Evolutionary conservation across 2,888 invertebrate species (phyloP).

Genomic region (Idaea biselata): DNA sequence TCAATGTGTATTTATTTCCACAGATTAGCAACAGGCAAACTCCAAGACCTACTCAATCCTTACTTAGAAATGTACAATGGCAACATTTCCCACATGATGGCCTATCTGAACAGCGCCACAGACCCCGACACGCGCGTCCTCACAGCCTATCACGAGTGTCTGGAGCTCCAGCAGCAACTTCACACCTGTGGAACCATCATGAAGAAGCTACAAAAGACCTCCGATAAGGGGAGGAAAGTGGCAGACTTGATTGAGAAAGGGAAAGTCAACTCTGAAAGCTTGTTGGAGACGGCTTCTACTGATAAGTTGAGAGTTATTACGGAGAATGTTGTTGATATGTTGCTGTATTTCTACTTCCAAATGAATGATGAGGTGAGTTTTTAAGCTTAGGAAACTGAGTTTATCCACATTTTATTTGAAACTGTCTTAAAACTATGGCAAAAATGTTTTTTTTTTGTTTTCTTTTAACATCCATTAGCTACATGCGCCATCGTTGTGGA

Average conservation of each 20-base stretch:
- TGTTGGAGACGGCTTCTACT: conserved; percentile 84
- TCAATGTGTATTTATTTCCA: conserved; percentile 47
- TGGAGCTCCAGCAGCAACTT: conserved; percentile 92
- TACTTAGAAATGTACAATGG: conserved; percentile 89
- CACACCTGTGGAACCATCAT: conserved; percentile 91
- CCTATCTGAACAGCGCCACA: conserved; percentile 86
- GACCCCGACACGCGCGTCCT: conserved; percentile 80
- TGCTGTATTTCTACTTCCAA: conserved; percentile 85
- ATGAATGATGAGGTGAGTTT: conserved; percentile 62
- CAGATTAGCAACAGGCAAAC: conserved; percentile 91
- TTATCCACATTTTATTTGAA: too few relatives aligned
- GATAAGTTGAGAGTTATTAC: conserved; percentile 92
- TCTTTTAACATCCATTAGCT: too few relatives aligned
- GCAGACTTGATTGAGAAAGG: conserved; percentile 57
- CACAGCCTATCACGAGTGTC: conserved; percentile 85
- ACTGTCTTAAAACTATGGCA: too few relatives aligned
- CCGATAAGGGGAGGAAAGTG: conserved; percentile 58
- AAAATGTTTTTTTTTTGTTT: too few relatives aligned
- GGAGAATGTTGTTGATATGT: conserved; percentile 90
- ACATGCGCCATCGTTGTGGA: too few relatives aligned
- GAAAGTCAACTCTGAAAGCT: conserved; percentile 56
- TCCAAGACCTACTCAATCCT: conserved; percentile 89
- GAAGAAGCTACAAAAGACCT: conserved; percentile 84
- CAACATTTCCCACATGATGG: conserved; percentile 90
- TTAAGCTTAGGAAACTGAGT: background rate